Conservation (phyloP, 2,797 vertebrate species). For the Phoeniculus purpureus region DNA sequence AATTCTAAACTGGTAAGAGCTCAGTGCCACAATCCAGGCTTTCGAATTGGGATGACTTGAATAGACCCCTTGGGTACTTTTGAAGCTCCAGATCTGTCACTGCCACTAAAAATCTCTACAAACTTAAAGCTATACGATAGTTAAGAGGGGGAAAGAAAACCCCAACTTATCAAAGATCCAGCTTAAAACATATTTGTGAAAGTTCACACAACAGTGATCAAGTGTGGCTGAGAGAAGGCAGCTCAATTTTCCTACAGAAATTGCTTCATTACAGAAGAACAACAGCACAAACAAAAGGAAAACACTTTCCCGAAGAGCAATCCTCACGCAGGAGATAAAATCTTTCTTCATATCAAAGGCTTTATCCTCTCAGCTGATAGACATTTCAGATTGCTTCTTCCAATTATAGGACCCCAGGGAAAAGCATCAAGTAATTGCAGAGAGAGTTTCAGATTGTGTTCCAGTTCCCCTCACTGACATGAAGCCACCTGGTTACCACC, state of each 20-base stretch:
- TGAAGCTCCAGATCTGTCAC: background rate
- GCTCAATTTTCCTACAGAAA: background rate
- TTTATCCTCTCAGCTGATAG: background rate
- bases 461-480: background rate
- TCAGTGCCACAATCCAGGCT: background rate
- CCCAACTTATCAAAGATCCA: background rate
- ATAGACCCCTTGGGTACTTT: background rate
- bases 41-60: background rate
- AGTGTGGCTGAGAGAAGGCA: background rate
- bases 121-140: background rate
- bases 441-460: background rate
- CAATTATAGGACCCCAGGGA: background rate
- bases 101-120: background rate
- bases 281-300: background rate
- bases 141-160: background rate
- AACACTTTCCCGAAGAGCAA: background rate
- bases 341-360: background rate
- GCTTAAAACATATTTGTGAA: background rate
- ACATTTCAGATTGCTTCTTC: background rate
- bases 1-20: background rate
- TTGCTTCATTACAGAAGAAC: constrained; percentile 1
- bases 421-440: background rate
- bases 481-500: background rate
- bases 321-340: background rate
- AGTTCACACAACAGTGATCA: background rate